Conservation (phyloP, 2,797 vertebrate genomes). For the Limnodromus scolopaceus region DNA sequence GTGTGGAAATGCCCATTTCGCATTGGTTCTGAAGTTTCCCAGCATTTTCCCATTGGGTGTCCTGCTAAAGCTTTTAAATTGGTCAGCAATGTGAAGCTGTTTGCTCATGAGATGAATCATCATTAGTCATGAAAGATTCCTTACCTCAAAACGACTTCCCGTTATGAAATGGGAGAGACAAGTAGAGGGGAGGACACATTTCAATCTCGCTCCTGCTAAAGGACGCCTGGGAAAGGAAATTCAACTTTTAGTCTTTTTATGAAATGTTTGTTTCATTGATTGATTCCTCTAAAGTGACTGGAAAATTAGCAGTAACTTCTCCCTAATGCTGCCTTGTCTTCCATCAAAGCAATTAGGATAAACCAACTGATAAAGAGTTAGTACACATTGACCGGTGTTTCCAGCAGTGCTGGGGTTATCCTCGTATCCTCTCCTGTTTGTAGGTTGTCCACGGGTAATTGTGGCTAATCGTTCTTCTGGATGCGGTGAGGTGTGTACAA, state of each 20-base stretch:
- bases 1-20: neutral
- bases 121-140: conserved; percentile 35
- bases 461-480: neutral
- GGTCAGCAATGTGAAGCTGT: neutral
- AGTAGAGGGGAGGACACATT: neutral
- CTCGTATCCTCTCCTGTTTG: neutral
- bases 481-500: neutral
- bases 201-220: neutral
- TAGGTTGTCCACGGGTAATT: neutral
- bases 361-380: neutral
- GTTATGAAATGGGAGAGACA: neutral
- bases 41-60: neutral
- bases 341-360: neutral
- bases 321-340: neutral
- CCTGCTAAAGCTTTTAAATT: neutral
- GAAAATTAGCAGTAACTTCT: neutral
- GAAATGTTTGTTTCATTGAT: neutral
- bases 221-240: neutral
- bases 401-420: neutral
- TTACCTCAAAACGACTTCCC: neutral
- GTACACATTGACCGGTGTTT: fast-evolving
- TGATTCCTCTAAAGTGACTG: neutral
- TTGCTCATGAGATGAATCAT: conserved; percentile 49
- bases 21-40: neutral
- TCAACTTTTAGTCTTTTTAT: neutral